Evolutionary conservation across 2,888 invertebrate species (phyloP).

Genomic region (Thereva nobilitata): DNA sequence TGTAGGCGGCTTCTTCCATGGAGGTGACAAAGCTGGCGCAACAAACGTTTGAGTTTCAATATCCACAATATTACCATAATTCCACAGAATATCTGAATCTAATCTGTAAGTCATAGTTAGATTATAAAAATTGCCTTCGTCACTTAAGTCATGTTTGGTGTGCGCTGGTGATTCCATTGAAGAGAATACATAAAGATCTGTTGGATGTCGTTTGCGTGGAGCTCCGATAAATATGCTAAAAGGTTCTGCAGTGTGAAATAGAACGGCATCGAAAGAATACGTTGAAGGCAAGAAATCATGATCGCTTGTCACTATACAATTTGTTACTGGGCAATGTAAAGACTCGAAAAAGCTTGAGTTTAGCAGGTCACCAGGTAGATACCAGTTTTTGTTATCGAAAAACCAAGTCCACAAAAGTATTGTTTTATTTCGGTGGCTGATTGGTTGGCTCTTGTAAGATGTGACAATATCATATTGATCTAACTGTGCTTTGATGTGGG

Average conservation of each 20-base stretch:
- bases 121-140: slow-evolving; percentile 61
- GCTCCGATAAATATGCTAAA: slow-evolving; percentile 43
- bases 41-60: slow-evolving; percentile 46
- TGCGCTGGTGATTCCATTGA: slow-evolving; percentile 59
- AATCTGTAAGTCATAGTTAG: slow-evolving; percentile 63
- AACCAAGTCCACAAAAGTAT: slow-evolving; percentile 54
- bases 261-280: slow-evolving; percentile 60
- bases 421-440: slow-evolving; percentile 39
- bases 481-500: no score
- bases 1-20: slow-evolving; percentile 51
- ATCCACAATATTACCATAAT: slow-evolving; percentile 56
- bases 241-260: slow-evolving; percentile 61
- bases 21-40: slow-evolving; percentile 48
- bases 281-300: slow-evolving; percentile 50
- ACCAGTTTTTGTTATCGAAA: slow-evolving; percentile 51
- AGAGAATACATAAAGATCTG: slow-evolving; percentile 61
- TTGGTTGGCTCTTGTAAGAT: no score
- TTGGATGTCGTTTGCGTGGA: slow-evolving; percentile 41
- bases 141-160: slow-evolving; percentile 52
- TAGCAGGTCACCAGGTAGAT: slow-evolving; percentile 48
- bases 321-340: slow-evolving; percentile 53
- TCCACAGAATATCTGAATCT: slow-evolving; percentile 60
- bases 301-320: slow-evolving; percentile 59
- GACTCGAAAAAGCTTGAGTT: slow-evolving; percentile 48
- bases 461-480: no score